Evolutionary conservation across 2,888 invertebrate species (phyloP), one percentile per base, ranked within the genome.

Genomic region (Peribatodes rhomboidaria): DNA sequence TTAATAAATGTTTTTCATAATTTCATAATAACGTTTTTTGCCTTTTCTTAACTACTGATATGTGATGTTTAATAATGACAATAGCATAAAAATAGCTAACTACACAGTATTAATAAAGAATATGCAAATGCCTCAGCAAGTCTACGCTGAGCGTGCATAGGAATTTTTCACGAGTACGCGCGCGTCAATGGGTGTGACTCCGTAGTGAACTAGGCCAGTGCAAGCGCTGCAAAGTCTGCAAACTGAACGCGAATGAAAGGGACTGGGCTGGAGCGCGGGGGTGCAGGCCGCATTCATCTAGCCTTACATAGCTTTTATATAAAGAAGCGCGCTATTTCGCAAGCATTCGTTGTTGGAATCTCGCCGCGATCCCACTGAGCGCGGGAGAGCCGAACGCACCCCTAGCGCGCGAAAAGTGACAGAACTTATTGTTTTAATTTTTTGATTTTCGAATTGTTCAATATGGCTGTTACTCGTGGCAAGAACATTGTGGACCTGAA

Each of bases 271-370:
- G 81, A 82, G 85, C 83, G 88, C 83, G 84, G 86, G 87, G 85
- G 87, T 86, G 87, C 49, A 49, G 14, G 31, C 2, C 49, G 31
- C 82, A 74, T 79, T 80, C 78, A 69, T 77, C 77, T 78, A 80
- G 68, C 71, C 77, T 69, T 74, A 78, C 80, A 71, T 76, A 79
- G 82, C 82, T 85, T 88, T 85, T 88, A 90, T 91, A 92, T 92
- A 92, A 89, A 80, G 90, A 89, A 88, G 86, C 88, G 86, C 78
- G 81, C 80, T 77, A 83, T 90, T 89, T 90, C 85, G 84, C 86
- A 89, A 90, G 79, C 92, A 92, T 90, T 91, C 86, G 79, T 85
- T 85, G 82, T 89, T 89, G 83, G 88, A 91, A 85, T 90, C 92
- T 92, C 87, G 86, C 55, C 83, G 90, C 88, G 88, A 82, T 86